A percentile compares a stretch with the other conserved stretches of the same genome.
phyloP scores from a whole-genome alignment of 2,797 vertebrate genomes.

The Phrynocephalus forsythii region DNA sequence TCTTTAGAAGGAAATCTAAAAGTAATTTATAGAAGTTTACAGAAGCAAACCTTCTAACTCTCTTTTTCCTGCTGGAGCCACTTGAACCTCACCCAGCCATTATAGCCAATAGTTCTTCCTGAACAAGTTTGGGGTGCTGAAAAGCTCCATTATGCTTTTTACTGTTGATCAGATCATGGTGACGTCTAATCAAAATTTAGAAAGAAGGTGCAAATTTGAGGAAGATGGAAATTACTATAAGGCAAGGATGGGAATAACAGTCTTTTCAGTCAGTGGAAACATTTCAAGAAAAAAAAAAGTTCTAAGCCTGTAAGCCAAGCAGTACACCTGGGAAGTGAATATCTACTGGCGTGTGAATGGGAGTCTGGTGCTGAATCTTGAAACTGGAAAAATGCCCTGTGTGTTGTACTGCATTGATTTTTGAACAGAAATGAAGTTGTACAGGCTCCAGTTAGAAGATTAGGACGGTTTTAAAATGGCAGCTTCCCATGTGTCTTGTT shows the following conservation, averaged over 20 bases:
- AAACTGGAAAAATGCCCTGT: slow-evolving; percentile 43
- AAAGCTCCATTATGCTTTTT: background rate
- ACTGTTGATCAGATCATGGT: background rate
- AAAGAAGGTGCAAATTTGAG: background rate
- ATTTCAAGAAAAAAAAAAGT: slow-evolving; percentile 1
- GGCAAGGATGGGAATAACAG: background rate
- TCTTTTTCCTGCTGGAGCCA: too few species aligned
- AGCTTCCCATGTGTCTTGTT: slow-evolving; percentile 13
- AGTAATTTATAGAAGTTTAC: background rate
- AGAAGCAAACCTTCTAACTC: background rate
- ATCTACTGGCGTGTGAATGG: background rate
- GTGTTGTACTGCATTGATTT: slow-evolving; percentile 24
- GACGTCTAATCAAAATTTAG: background rate
- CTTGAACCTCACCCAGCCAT: too few species aligned
- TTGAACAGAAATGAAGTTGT: slow-evolving; percentile 50
- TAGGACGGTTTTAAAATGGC: background rate
- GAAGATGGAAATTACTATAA: background rate
- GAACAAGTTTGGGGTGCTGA: background rate
- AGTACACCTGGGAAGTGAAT: slow-evolving; percentile 15
- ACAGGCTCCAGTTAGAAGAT: slow-evolving; percentile 51
- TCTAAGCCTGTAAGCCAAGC: background rate
- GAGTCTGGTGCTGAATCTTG: slow-evolving; percentile 31
- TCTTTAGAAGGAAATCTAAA: background rate
- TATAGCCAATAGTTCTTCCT: background rate
- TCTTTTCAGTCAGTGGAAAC: accelerated